Evolutionary conservation across 2,888 invertebrate genomes (phyloP).

Genomic region (Priocnemis perturbator): DNA sequence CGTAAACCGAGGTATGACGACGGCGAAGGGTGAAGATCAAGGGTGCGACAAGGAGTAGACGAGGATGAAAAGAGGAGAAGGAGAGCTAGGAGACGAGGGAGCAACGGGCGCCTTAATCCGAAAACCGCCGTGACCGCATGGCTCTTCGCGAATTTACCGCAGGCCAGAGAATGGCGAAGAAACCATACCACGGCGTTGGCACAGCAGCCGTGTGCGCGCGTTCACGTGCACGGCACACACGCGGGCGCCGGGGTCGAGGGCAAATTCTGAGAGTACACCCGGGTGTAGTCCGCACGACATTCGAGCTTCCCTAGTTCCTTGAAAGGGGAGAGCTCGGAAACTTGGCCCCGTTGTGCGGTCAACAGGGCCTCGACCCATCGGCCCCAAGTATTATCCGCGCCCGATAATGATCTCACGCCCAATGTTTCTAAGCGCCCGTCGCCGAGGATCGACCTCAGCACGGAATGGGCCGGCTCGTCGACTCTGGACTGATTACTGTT

Average conservation of each 20-base stretch:
- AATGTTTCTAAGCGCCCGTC: conserved; percentile 23
- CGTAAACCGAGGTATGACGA: too few species aligned
- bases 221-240: neutral
- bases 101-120: too few species aligned
- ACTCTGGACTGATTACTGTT: neutral
- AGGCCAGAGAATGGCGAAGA: conserved; percentile 4
- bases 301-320: conserved; percentile 16
- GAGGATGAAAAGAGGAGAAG: too few species aligned
- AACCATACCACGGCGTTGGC: too few species aligned
- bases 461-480: neutral
- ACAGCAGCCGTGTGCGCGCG: conserved; percentile 7
- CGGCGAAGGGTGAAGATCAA: too few species aligned
- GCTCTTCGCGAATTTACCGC: conserved; percentile 28
- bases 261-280: conserved; percentile 17
- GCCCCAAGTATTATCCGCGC: conserved; percentile 34
- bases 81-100: too few species aligned
- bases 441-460: neutral
- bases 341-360: conserved; percentile 33
- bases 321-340: conserved; percentile 44
- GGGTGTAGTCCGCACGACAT: conserved; percentile 3
- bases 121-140: conserved; percentile 2
- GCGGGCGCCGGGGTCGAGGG: conserved; percentile 15
- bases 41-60: too few species aligned
- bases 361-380: conserved; percentile 17
- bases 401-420: conserved; percentile 45